These are phyloP conservation scores for Brachypodius melanocephalos DNA, from an alignment of 2,113 vertebrate genomes.

Conservation along the genomic window DNA sequence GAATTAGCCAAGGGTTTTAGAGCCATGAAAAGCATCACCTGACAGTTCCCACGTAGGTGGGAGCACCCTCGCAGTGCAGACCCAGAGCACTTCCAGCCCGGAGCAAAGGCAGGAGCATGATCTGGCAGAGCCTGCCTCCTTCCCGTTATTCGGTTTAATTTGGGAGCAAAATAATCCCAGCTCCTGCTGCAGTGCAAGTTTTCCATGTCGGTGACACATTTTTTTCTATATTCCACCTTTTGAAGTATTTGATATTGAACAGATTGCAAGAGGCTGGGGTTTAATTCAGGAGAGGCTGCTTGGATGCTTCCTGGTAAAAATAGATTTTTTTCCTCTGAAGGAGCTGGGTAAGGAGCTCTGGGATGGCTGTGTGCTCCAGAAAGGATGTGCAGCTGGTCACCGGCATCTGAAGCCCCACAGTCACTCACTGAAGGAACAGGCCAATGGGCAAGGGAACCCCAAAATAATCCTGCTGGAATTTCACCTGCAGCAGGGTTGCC, in stretches of 20 bases:
- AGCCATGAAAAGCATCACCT: background rate
- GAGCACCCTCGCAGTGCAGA: background rate
- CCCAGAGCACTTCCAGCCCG: background rate
- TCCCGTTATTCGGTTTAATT: background rate
- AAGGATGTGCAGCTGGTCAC: constrained; percentile 32
- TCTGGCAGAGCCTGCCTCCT: background rate
- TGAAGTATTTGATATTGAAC: constrained; percentile 71
- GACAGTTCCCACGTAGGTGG: background rate
- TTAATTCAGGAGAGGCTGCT: constrained; percentile 62
- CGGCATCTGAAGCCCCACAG: background rate
- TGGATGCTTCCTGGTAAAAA: constrained; percentile 71
- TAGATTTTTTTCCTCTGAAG: constrained; percentile 57
- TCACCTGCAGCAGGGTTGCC: constrained; percentile 33
- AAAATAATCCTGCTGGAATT: constrained; percentile 59
- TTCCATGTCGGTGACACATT: background rate
- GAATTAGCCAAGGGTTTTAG: background rate
- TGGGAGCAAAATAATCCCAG: background rate
- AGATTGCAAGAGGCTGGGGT: constrained; percentile 65
- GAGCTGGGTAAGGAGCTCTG: background rate
- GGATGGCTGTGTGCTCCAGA: background rate
- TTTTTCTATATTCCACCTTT: constrained; percentile 61
- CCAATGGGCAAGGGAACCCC: background rate
- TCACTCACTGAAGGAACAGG: background rate
- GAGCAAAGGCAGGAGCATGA: background rate
- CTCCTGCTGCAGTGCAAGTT: background rate